Evolutionary conservation across 2,797 vertebrate genomes (phyloP).

Genomic region (Sebastes hubbsi): DNA sequence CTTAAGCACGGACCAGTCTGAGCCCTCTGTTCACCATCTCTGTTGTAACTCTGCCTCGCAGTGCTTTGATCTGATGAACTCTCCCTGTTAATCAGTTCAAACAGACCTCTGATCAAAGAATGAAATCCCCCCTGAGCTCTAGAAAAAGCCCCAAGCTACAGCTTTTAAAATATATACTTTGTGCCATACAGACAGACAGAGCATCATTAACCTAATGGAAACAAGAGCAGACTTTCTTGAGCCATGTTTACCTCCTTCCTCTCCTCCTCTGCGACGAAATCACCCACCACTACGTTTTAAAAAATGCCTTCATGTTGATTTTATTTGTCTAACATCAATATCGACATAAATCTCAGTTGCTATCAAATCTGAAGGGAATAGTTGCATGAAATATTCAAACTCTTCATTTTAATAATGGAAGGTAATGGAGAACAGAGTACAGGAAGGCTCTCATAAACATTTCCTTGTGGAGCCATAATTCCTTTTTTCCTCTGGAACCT

Average conservation of each 20-base stretch:
- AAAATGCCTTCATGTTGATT: not conserved
- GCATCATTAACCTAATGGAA: constrained; percentile 60
- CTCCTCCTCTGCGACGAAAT: constrained; percentile 6
- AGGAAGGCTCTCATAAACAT: not conserved
- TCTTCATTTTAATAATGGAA: not conserved
- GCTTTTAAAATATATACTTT: constrained; percentile 49
- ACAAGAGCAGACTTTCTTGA: constrained; percentile 26
- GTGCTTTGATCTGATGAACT: constrained; percentile 64
- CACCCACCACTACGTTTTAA: constrained; percentile 4
- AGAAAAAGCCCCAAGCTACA: constrained; percentile 45
- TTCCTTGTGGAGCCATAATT: not conserved
- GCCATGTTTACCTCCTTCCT: constrained; percentile 9
- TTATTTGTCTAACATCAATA: not conserved
- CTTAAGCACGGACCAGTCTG: not conserved
- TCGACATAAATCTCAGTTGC: not conserved
- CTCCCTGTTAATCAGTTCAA: constrained; percentile 72
- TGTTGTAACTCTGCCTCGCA: constrained; percentile 16
- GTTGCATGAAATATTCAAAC: not conserved
- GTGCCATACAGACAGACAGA: not conserved
- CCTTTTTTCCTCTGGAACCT: not conserved
- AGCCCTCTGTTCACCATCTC: constrained; percentile 17
- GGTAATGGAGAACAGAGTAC: not conserved
- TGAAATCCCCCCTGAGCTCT: constrained; percentile 40
- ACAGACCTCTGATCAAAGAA: constrained; percentile 73
- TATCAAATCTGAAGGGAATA: not conserved